phyloP scores from a whole-genome alignment of 2,113 vertebrate genomes.

The Pithys albifrons region DNA sequence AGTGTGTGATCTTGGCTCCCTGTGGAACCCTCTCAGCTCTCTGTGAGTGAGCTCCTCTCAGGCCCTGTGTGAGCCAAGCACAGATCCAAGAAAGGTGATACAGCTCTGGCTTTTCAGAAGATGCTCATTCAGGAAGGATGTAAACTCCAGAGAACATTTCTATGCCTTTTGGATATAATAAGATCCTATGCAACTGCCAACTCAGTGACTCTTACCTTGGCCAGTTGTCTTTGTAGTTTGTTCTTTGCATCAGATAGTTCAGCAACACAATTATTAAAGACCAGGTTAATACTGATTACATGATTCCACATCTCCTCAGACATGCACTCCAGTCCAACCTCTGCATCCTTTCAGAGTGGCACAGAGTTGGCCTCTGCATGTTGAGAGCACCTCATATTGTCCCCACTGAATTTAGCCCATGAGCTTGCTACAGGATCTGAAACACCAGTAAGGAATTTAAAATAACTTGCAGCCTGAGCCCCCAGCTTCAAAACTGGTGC shows the following conservation, averaged over 20 bases:
- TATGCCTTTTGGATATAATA: background rate
- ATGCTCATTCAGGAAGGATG: background rate
- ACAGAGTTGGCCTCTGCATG: constrained; percentile 64
- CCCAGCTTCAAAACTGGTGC: background rate
- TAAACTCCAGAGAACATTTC: background rate
- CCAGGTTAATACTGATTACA: constrained; percentile 68
- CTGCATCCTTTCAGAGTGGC: constrained; percentile 65
- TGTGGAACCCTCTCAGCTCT: background rate
- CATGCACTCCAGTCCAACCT: constrained; percentile 39
- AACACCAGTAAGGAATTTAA: constrained; percentile 29
- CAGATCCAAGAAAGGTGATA: background rate
- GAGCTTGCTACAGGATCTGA: constrained; percentile 49
- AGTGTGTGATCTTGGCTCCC: background rate
- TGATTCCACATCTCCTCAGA: constrained; percentile 71
- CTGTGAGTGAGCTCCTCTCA: background rate
- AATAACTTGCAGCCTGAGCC: background rate
- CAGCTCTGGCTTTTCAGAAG: background rate
- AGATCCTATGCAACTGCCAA: background rate
- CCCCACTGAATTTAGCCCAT: constrained; percentile 73
- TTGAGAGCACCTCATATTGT: constrained; percentile 73
- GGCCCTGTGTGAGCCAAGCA: fast-evolving
- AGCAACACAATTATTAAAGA: constrained; percentile 55
- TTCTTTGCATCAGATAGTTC: constrained; percentile 68
- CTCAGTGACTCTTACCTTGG: constrained; percentile 46
- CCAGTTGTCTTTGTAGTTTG: constrained; percentile 68